These are phyloP conservation scores for Vandiemenella viatica DNA, from an alignment of 2,888 invertebrate species.

Conservation along the genomic window DNA sequence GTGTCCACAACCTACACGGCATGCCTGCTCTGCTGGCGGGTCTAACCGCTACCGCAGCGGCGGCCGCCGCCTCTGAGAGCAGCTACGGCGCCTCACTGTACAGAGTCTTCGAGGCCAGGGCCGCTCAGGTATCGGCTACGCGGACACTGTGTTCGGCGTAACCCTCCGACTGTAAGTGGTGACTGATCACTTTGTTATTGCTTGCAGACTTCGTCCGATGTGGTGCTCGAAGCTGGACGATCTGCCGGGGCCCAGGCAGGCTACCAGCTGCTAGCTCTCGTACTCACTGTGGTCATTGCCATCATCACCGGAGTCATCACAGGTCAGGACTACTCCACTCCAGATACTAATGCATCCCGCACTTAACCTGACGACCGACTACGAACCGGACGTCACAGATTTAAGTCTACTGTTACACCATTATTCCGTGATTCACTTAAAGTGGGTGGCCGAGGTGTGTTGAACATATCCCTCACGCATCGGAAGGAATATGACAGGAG, in stretches of 20 bases:
- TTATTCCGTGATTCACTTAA: no score
- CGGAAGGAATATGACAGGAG: no score
- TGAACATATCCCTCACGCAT: no score
- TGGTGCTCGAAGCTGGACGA: constrained; percentile 39
- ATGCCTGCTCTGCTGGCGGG: constrained; percentile 85
- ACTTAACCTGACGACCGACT: no score
- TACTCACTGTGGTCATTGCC: constrained; percentile 51
- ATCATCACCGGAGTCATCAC: constrained; percentile 57
- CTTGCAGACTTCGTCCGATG: no score
- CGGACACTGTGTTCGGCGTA: no score
- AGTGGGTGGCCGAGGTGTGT: no score
- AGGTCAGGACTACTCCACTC: constrained; percentile 36
- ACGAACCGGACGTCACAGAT: no score
- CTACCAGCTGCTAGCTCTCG: constrained; percentile 59
- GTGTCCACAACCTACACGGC: constrained; percentile 91
- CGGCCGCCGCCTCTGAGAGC: constrained; percentile 48
- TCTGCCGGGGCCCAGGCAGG: constrained; percentile 54
- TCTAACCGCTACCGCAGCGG: constrained; percentile 59
- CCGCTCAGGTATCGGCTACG: constrained; percentile 26
- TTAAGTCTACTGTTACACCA: no score
- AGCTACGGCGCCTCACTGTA: constrained; percentile 41
- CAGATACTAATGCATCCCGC: no score
- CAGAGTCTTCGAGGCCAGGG: constrained; percentile 41
- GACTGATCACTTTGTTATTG: no score
- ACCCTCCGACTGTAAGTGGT: no score